Base-by-base conservation (phyloP, 1,140 invertebrate genomes). In the Tetraneura akinire region DNA sequence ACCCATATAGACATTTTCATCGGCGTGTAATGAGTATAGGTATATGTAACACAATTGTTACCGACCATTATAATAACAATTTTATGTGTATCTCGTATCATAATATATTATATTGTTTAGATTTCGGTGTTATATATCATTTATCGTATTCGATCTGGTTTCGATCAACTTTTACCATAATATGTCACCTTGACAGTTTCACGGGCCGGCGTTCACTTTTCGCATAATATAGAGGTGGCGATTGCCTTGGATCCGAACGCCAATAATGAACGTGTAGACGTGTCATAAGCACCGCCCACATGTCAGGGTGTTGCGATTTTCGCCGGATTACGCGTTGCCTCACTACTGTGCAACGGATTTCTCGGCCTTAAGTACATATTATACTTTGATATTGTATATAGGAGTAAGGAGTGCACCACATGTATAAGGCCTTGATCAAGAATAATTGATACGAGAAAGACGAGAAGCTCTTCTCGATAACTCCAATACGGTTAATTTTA, bases 111-210 rank as follows among this genome's bases (percentile, higher is more conserved):
- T 74, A 74, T 76, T 76, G 73, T 76, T 76, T 55, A 11, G 47
- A 53, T 57, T 55, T 76, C 9, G 5, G 18, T 18, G 37, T 29
- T 66, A 37, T 74, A 55, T 55, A 57, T 74, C 23, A 74, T 57
- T 57, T 78, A 62, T 62, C 74, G 55, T 42, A 26, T 78, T 78
- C 74, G 74, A 78, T 78, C 74, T 78, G 53, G 74, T 78, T 78
- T 78, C 74, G 74, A 78, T 78, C 74, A 78, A 78, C 74, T 78
- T 78, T 78, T 78, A 78, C 74, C 55, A 76, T 32, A 76, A 76
- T 76, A 76, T 55, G 74, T 78, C 74, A 78, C 74, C 74, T 78
- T 78, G 74, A 60, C 53, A 23, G 74, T 57, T 42, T 11, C n/a
- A 29, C 51, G 32, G 73, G 51, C 53, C 21, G 73, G 74, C 74